Conservation (phyloP, 2,797 vertebrate genomes). For the Tiaroga cobitis region DNA sequence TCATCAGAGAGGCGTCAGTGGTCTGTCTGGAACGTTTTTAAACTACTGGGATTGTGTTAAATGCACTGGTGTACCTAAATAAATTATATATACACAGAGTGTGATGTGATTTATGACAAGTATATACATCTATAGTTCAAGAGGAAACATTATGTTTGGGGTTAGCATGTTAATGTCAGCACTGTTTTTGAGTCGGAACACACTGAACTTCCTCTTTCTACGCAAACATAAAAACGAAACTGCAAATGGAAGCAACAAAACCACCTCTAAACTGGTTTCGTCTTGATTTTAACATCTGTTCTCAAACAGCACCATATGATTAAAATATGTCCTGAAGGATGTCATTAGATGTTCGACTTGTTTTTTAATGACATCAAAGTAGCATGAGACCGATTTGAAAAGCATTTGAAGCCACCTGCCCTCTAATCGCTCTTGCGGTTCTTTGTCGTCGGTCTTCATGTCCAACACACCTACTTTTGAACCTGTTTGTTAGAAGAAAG, state of each 20-base stretch:
- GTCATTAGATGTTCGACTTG: background rate
- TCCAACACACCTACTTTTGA: background rate
- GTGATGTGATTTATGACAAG: background rate
- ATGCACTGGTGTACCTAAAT: constrained; percentile 42
- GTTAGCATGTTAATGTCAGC: background rate
- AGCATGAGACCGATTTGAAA: background rate
- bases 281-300: background rate
- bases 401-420: background rate
- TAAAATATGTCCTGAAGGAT: background rate
- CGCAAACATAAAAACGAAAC: background rate
- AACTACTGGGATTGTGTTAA: constrained; percentile 27
- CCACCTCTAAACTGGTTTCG: background rate
- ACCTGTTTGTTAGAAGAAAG: background rate
- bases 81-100: constrained; percentile 20
- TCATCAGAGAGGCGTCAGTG: constrained; percentile 5
- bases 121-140: background rate
- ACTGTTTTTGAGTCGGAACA: background rate
- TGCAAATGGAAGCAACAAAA: background rate
- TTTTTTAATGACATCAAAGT: background rate
- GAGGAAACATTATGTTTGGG: background rate
- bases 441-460: background rate
- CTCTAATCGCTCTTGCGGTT: background rate
- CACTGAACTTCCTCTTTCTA: background rate
- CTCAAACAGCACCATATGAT: background rate
- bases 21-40: constrained; percentile 9